These are phyloP conservation scores for Notodonta dromedarius DNA, from an alignment of 2,888 invertebrate species.

Conservation along the genomic window DNA sequence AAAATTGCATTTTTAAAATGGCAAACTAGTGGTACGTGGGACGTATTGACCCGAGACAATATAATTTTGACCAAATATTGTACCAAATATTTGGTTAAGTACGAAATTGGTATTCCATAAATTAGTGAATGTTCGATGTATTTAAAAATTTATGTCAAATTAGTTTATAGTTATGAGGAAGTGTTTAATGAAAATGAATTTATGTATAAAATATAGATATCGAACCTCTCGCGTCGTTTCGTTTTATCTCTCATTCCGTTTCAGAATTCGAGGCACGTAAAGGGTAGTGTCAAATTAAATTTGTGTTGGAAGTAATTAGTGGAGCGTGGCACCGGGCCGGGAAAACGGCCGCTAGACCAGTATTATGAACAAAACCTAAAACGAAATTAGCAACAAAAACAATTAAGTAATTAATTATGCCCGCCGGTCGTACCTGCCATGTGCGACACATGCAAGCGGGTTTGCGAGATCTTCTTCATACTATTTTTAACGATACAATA, in stretches of 20 bases:
- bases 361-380: constrained; percentile 31
- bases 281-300: constrained; percentile 30
- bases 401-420: constrained; percentile 18
- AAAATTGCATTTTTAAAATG: constrained; percentile 49
- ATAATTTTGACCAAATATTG: constrained; percentile 78
- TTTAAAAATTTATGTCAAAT: constrained; percentile 70
- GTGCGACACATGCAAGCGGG: constrained; percentile 8
- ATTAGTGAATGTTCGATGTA: constrained; percentile 62
- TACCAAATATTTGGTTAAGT: constrained; percentile 75
- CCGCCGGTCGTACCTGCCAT: too few relatives aligned
- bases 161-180: constrained; percentile 64
- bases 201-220: constrained; percentile 67
- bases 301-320: constrained; percentile 20
- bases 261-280: constrained; percentile 24
- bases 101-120: constrained; percentile 62
- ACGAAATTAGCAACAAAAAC: constrained; percentile 36
- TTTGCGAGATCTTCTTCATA: background rate
- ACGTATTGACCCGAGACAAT: constrained; percentile 70
- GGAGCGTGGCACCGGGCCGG: constrained; percentile 18
- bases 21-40: constrained; percentile 51
- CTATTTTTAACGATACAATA: background rate
- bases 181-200: constrained; percentile 80
- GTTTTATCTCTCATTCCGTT: constrained; percentile 16
- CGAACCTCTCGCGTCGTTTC: constrained; percentile 44
- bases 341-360: constrained; percentile 16